Percentiles rank a stretch among this genome's conserved stretches.
These are phyloP conservation scores for Euphydryas editha DNA, from an alignment of 2,888 invertebrate genomes.

Conservation along the genomic window DNA sequence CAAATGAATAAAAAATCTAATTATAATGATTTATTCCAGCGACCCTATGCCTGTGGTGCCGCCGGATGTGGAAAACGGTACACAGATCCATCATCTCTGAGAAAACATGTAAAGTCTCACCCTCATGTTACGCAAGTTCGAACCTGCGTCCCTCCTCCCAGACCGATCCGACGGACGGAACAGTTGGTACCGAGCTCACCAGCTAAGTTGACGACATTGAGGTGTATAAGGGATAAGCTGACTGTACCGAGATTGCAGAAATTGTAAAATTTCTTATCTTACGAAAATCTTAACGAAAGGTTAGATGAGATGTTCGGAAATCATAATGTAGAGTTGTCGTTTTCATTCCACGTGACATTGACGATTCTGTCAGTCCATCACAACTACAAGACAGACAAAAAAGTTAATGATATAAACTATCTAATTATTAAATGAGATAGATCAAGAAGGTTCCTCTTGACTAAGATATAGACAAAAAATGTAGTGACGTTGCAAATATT, in stretches of 20 bases:
- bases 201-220: slow-evolving; percentile 70
- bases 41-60: slow-evolving; percentile 96
- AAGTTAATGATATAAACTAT: too few species aligned
- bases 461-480: too few species aligned
- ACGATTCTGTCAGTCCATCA: neutral
- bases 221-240: slow-evolving; percentile 74
- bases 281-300: too few species aligned
- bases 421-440: too few species aligned
- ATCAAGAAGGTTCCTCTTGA: too few species aligned
- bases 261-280: slow-evolving; percentile 36
- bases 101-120: slow-evolving; percentile 96
- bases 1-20: too few species aligned
- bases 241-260: slow-evolving; percentile 71
- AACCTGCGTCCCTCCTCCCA: slow-evolving; percentile 66
- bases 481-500: too few species aligned
- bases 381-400: neutral
- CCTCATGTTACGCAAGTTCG: slow-evolving; percentile 70
- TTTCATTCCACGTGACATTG: too few species aligned
- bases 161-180: slow-evolving; percentile 62
- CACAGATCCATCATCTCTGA: slow-evolving; percentile 96
- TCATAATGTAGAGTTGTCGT: too few species aligned
- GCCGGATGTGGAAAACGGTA: slow-evolving; percentile 94
- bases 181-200: slow-evolving; percentile 74
- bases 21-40: slow-evolving; percentile 78
- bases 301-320: too few species aligned